A percentile compares a stretch with the other conserved stretches of the same genome.
Conservation (phyloP, 92 coral and sea anemone species). For the Umimayanthus chanpuru region DNA sequence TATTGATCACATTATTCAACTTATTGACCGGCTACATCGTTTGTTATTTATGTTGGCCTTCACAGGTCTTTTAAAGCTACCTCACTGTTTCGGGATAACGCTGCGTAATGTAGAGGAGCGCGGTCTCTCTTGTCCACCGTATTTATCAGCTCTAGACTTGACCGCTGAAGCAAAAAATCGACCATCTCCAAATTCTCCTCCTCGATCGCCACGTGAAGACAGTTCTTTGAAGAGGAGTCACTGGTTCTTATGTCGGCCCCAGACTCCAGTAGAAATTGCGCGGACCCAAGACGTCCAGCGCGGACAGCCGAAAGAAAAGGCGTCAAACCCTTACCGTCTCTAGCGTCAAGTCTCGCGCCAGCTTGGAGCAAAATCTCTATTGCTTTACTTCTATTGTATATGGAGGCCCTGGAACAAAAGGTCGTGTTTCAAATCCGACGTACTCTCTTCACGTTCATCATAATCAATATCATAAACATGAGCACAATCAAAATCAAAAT, state of each 20-base stretch:
- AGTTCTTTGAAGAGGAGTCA: conserved; percentile 53
- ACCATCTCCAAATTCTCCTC: conserved; percentile 48
- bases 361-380: conserved; percentile 50
- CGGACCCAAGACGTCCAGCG: conserved; percentile 61
- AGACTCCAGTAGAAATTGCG: conserved; percentile 52
- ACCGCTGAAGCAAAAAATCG: conserved; percentile 50
- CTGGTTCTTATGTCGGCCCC: conserved; percentile 65
- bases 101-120: conserved; percentile 71
- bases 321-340: conserved; percentile 56
- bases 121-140: conserved; percentile 58
- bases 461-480: no score
- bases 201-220: conserved; percentile 73
- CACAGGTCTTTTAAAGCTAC: conserved; percentile 27
- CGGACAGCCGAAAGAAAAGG: conserved; percentile 68
- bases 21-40: no score
- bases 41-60: no score
- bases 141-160: conserved; percentile 45
- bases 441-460: not conserved
- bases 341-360: conserved; percentile 32
- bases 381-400: conserved; percentile 48
- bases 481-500: not conserved
- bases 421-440: not conserved
- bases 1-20: no score
- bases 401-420: conserved; percentile 63
- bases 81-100: conserved; percentile 49